Base-by-base conservation (phyloP, 2,113 vertebrate genomes). In the Columba livia region DNA sequence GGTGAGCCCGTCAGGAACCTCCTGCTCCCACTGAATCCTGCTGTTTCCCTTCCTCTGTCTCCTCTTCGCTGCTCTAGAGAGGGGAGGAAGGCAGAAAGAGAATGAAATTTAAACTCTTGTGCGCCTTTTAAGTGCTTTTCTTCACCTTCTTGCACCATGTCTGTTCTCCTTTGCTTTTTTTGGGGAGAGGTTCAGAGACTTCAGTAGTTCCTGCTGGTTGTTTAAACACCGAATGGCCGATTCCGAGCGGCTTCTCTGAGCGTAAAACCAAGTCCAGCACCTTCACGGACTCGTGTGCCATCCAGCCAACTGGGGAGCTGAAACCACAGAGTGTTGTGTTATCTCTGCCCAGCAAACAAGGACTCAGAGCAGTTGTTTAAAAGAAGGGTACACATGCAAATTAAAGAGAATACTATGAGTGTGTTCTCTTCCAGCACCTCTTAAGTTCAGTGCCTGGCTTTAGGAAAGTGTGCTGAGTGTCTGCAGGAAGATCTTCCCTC, bases 381-480 rank as follows among this genome's bases (percentile, higher is more conserved):
- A 71, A 83, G 44, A 53, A 18, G 83, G 93, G 36, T 75, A 77
- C 96, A 94, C 71, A 23, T 79, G 73, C 84, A 85, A 97, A 96
- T 94, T 94, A 96, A 96, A 97, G 90, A 91, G 83, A 93, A 56
- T 72, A 64, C 38, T 86, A 31, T 62, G 44, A 79, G 78, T 77
- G 56, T 44, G 66, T 84, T 87, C 92, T 47, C 67, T 93, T 86
- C 67, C 26, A 44, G 69, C 83, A 92, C 57, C 79, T 95, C 34
- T 40, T n/a, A 25, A 66, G 65, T 60, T 90, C 70, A 5, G 83
- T 81, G 72, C 85, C 85, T 94, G 61, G 44, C 69, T 84, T 61
- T 51, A 69, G 83, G 80, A 82, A 64, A 36, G 23, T 36, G 40
- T 71, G 70, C 57, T 92, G 83, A 79, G 58, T 56, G 65, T 64